Base-by-base conservation (phyloP, 2,797 vertebrate genomes). In the Geotrypetes seraphini region DNA sequence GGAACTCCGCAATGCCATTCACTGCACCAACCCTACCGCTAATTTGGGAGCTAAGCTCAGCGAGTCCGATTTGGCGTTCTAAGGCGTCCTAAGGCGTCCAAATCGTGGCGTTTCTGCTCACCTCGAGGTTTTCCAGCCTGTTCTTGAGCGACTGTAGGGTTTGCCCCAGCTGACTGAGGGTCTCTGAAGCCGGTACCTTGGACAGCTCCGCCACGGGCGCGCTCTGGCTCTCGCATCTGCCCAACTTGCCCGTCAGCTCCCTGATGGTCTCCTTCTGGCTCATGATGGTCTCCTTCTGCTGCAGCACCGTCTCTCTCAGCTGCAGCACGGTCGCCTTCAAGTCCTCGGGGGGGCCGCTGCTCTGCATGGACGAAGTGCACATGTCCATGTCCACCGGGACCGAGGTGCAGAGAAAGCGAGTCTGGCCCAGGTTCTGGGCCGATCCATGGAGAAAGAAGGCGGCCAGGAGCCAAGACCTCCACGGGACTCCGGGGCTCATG, bases 261-360 rank as follows among this genome's bases (percentile, higher is more conserved):
- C 87, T 78, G 67, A 97, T 97, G 14, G 92, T 92, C 45, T 97
- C 94, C 61, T 88, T 90, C 38, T 97, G 94, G 69, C 86, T 92
- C 76, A 93, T 85, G 33, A 97, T 96, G 58, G 91, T 95, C 65
- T 97, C 94, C 54, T 92, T 92, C 44, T 96, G 92, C 79, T 95
- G 92, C 63, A 96, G 81, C 63, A 94, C 90, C 3, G 90, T 95
- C 62, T 97, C 92, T 40, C 94, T 81, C 42, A 97, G 87, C 67
- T 96, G 92, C 66, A 91, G 81, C 42, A 95, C 89, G 16, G 75
- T 90, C 57, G 73, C 85, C 68, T 89, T 88, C 69, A 92, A 70
- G 69, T 95, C 91, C 58, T 95, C 92, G 16, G 81, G 81, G 13
- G 89, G 82, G 14, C 90, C 91, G 64, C 77, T 79, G 58, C 85